A percentile compares a stretch with the other conserved stretches of the same genome.
Evolutionary conservation across 2,797 vertebrate genomes (phyloP).

Genomic region (Lagodon rhomboides): DNA sequence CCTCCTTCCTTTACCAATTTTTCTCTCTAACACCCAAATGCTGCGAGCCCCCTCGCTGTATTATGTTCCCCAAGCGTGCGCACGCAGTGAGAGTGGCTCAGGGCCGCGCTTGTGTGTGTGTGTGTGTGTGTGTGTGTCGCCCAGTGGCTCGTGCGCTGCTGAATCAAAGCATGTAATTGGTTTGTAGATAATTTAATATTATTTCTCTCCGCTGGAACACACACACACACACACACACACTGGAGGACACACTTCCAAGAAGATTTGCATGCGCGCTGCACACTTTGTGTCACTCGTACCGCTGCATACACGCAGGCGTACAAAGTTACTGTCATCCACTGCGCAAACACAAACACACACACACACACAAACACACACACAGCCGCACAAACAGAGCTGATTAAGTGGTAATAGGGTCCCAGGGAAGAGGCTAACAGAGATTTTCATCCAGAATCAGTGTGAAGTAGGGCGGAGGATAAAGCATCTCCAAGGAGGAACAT

Average conservation of each 20-base stretch:
- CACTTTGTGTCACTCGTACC: slow-evolving; percentile 10
- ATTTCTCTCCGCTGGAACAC: slow-evolving; percentile 22
- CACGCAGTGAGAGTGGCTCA: slow-evolving; percentile 13
- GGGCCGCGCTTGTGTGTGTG: background rate
- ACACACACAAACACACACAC: slow-evolving; percentile 5
- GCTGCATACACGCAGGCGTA: slow-evolving; percentile 7
- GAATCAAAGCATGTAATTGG: slow-evolving; percentile 54
- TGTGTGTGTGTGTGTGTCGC: slow-evolving; percentile 9
- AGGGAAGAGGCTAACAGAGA: slow-evolving; percentile 65
- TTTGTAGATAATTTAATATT: slow-evolving; percentile 52
- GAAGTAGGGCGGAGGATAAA: slow-evolving; percentile 82
- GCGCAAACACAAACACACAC: slow-evolving; percentile 4
- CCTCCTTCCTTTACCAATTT: slow-evolving; percentile 56
- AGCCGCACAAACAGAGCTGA: slow-evolving; percentile 51
- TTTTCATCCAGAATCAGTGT: slow-evolving; percentile 71
- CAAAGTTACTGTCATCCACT: slow-evolving; percentile 8
- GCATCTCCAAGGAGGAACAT: slow-evolving; percentile 78
- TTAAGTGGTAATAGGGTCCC: slow-evolving; percentile 58
- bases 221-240: slow-evolving; percentile 2
- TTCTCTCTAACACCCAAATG: slow-evolving; percentile 41
- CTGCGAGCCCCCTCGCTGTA: slow-evolving; percentile 17
- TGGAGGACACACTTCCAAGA: slow-evolving; percentile 8
- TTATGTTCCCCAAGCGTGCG: slow-evolving; percentile 28
- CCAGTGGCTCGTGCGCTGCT: slow-evolving; percentile 16
- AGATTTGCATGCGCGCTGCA: slow-evolving; percentile 5